Percentiles rank a stretch among this genome's conserved stretches.
These are phyloP conservation scores for Cacatua alba DNA, from an alignment of 2,113 vertebrate species.

Conservation along the genomic window DNA sequence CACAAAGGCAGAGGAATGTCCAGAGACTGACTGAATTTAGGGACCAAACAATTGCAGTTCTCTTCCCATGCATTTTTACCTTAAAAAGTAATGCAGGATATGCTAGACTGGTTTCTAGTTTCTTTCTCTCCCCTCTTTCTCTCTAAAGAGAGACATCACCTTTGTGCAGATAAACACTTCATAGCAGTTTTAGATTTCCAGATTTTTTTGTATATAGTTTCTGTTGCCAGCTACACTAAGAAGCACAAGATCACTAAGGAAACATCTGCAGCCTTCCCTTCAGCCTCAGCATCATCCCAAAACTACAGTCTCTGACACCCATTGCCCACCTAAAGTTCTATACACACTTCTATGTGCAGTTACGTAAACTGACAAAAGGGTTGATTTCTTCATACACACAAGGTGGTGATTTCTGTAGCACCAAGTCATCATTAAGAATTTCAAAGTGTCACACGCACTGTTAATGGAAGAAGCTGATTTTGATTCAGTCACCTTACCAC, in stretches of 20 bases:
- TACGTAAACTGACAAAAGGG: not conserved
- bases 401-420: not conserved
- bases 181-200: not conserved
- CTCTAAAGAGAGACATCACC: not conserved
- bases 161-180: not conserved
- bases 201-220: not conserved
- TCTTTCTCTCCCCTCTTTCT: not conserved
- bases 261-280: not conserved
- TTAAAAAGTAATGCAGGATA: not conserved
- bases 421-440: not conserved
- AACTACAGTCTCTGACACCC: not conserved
- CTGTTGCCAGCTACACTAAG: not conserved
- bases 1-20: not conserved
- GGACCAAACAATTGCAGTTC: not conserved
- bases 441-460: not conserved
- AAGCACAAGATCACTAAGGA: not conserved
- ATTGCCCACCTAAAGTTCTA: not conserved
- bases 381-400: not conserved
- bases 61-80: not conserved
- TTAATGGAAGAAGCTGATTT: not conserved
- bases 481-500: conserved; percentile 77
- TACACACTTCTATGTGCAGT: not conserved
- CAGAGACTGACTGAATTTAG: not conserved
- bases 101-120: not conserved
- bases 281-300: not conserved